phyloP scores from a whole-genome alignment of 2,888 invertebrate genomes.

The Drosophila tripunctata region DNA sequence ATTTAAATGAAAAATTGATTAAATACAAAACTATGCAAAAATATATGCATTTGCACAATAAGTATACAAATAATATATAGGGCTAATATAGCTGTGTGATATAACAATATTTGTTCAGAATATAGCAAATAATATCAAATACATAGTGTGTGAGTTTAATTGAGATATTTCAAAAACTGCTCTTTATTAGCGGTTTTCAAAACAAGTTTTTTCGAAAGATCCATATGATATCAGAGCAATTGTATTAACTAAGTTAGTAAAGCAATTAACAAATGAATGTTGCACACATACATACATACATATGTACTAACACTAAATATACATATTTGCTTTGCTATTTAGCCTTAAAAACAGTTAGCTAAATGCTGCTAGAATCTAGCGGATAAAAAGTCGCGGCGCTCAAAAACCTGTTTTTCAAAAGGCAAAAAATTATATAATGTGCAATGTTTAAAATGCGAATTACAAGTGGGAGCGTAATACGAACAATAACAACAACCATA shows the following conservation, averaged over 20 bases:
- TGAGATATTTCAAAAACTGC: too few relatives aligned
- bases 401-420: slow-evolving; percentile 41
- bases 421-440: slow-evolving; percentile 63
- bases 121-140: background rate
- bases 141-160: too few relatives aligned
- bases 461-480: slow-evolving; percentile 69
- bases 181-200: too few relatives aligned
- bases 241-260: slow-evolving; percentile 6
- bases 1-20: slow-evolving; percentile 8
- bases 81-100: too few relatives aligned
- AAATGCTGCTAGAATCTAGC: slow-evolving; percentile 49
- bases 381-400: slow-evolving; percentile 36
- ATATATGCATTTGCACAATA: too few relatives aligned
- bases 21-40: background rate
- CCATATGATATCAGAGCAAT: background rate
- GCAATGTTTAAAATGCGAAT: slow-evolving; percentile 68
- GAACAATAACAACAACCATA: slow-evolving; percentile 20
- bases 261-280: slow-evolving; percentile 26
- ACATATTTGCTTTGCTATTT: slow-evolving; percentile 5
- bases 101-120: background rate
- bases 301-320: slow-evolving; percentile 24
- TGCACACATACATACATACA: background rate
- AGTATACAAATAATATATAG: too few relatives aligned
- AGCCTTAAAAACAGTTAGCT: slow-evolving; percentile 56
- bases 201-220: too few relatives aligned